Evolutionary conservation across 2,888 invertebrate species (phyloP).

Genomic region (Watsonalla cultraria): DNA sequence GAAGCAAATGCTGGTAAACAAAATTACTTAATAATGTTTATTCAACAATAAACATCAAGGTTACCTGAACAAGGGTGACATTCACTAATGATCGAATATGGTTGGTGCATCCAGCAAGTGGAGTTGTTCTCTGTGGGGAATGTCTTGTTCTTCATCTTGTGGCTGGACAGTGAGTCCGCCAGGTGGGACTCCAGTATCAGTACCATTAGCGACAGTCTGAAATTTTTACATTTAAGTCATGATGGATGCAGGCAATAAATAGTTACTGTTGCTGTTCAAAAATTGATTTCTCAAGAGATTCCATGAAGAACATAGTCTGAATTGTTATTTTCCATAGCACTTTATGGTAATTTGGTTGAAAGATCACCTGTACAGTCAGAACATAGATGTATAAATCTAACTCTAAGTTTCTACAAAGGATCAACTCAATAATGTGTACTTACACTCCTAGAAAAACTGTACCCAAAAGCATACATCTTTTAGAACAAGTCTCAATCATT

Average conservation of each 20-base stretch:
- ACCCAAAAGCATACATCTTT: constrained; percentile 89
- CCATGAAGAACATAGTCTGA: too few relatives aligned
- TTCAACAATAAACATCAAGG: neutral
- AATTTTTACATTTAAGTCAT: too few relatives aligned
- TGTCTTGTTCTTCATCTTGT: constrained; percentile 79
- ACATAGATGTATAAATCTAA: neutral
- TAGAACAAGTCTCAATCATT: constrained; percentile 92
- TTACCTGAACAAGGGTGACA: constrained; percentile 92
- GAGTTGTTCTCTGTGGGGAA: constrained; percentile 88
- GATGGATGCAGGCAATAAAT: too few relatives aligned
- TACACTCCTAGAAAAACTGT: constrained; percentile 87
- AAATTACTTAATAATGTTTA: too few relatives aligned
- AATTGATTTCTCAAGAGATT: too few relatives aligned
- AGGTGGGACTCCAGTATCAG: constrained; percentile 88
- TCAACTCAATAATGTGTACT: constrained; percentile 45
- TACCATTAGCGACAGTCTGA: constrained; percentile 88
- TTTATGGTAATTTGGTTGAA: too few relatives aligned
- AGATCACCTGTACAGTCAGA: neutral
- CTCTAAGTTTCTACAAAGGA: neutral
- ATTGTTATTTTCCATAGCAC: too few relatives aligned
- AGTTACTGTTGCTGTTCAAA: too few relatives aligned
- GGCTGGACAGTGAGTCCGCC: constrained; percentile 75
- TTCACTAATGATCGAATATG: constrained; percentile 84
- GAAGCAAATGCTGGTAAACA: too few relatives aligned
- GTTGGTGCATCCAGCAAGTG: constrained; percentile 86